Evolutionary conservation across 2,113 vertebrate genomes (phyloP).

Genomic region (Gorsachius goisagi): DNA sequence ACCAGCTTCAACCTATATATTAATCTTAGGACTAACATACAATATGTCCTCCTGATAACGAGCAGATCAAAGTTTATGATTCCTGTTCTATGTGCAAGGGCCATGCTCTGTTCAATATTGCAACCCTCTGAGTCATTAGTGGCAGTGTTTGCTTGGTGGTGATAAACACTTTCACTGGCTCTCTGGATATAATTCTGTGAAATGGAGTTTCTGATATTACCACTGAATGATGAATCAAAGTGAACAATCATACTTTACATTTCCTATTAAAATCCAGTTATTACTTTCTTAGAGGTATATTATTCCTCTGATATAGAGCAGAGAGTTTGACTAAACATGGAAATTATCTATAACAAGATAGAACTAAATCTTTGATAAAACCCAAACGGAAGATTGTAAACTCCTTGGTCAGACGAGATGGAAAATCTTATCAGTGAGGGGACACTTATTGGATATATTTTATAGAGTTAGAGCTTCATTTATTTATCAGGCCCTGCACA

Average conservation of each 20-base stretch:
- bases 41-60: background rate
- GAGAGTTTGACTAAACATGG: background rate
- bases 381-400: background rate
- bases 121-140: background rate
- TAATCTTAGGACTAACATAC: background rate
- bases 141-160: background rate
- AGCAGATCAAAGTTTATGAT: background rate
- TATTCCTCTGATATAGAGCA: background rate
- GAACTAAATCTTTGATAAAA: background rate
- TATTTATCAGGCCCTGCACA: background rate
- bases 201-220: background rate
- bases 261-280: background rate
- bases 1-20: background rate
- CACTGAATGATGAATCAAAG: background rate
- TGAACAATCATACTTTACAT: background rate
- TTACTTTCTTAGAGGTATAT: background rate
- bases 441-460: background rate
- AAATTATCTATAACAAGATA: background rate
- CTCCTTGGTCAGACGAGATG: background rate
- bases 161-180: background rate
- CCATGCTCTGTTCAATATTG: background rate
- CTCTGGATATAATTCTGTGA: background rate
- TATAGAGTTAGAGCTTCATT: background rate
- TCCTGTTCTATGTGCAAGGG: background rate
- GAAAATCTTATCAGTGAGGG: background rate